These are phyloP conservation scores for Petrocephalus sullivani DNA, from an alignment of 2,797 vertebrate genomes.

Conservation along the genomic window DNA sequence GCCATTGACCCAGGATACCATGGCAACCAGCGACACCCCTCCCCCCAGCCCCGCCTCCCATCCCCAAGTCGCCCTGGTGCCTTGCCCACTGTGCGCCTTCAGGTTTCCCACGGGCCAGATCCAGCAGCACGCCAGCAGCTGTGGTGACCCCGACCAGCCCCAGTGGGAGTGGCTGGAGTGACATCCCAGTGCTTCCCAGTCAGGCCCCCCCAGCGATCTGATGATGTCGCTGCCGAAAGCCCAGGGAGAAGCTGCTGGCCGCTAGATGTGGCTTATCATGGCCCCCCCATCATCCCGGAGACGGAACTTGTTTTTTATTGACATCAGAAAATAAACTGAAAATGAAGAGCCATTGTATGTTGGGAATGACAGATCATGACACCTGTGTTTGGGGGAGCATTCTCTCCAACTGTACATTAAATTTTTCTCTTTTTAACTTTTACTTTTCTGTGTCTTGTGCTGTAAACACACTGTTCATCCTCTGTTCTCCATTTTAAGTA, in stretches of 20 bases:
- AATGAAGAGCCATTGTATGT: background rate
- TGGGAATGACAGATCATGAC: background rate
- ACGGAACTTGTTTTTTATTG: background rate
- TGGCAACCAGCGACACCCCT: constrained; percentile 2
- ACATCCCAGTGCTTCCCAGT: background rate
- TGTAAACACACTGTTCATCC: background rate
- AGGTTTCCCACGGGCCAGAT: constrained; percentile 45
- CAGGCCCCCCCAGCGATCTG: background rate
- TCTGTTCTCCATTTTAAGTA: background rate
- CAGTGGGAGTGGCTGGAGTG: constrained; percentile 37
- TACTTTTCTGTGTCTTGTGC: background rate
- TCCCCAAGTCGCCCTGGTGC: constrained; percentile 37
- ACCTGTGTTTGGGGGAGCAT: background rate
- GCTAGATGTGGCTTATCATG: background rate
- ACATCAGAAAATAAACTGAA: background rate
- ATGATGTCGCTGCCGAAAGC: background rate
- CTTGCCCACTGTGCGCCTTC: constrained; percentile 59
- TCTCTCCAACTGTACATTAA: background rate
- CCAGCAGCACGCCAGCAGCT: constrained; percentile 59
- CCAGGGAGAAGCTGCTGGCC: background rate
- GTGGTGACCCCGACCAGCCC: constrained; percentile 44
- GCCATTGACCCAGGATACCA: background rate
- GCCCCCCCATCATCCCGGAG: background rate
- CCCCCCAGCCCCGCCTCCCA: background rate
- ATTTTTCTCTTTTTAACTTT: background rate